Percentiles rank a stretch among this genome's conserved stretches.
Evolutionary conservation across 2,888 invertebrate species (phyloP).

Genomic region (Andrena bicolor): DNA sequence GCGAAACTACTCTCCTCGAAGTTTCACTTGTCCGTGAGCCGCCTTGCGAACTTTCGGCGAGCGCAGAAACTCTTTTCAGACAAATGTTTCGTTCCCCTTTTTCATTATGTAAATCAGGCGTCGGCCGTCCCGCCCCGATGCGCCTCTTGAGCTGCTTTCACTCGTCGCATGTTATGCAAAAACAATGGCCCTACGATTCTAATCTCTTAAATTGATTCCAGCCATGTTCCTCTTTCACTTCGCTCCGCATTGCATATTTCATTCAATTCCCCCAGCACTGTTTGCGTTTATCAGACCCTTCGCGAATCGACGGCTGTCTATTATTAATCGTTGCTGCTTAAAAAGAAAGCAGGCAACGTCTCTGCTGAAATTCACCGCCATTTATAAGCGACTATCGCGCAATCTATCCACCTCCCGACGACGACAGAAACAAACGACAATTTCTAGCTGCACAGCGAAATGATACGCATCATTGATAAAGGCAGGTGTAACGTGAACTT

Average conservation of each 20-base stretch:
- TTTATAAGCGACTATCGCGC: neutral
- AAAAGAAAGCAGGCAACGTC: neutral
- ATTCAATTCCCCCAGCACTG: neutral
- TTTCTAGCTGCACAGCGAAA: slow-evolving; percentile 8
- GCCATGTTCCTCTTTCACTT: no score
- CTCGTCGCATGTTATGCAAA: neutral
- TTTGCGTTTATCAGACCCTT: neutral
- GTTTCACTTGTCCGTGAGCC: slow-evolving; percentile 7
- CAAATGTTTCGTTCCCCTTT: slow-evolving; percentile 7
- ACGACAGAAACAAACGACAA: slow-evolving; percentile 38
- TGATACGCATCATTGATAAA: slow-evolving; percentile 60
- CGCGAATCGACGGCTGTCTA: neutral
- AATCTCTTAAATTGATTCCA: neutral
- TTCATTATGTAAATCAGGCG: neutral
- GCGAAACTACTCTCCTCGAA: neutral
- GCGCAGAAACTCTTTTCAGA: neutral
- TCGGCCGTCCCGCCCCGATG: neutral
- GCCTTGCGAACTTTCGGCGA: neutral
- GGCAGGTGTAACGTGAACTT: slow-evolving; percentile 49
- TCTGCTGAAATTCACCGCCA: neutral
- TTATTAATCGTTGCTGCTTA: neutral
- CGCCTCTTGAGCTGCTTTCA: neutral
- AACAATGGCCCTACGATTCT: no score
- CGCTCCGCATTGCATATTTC: neutral
- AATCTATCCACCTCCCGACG: slow-evolving; percentile 11